Evolutionary conservation across 1,140 invertebrate species (phyloP).

Genomic region (Ganaspis sp.): DNA sequence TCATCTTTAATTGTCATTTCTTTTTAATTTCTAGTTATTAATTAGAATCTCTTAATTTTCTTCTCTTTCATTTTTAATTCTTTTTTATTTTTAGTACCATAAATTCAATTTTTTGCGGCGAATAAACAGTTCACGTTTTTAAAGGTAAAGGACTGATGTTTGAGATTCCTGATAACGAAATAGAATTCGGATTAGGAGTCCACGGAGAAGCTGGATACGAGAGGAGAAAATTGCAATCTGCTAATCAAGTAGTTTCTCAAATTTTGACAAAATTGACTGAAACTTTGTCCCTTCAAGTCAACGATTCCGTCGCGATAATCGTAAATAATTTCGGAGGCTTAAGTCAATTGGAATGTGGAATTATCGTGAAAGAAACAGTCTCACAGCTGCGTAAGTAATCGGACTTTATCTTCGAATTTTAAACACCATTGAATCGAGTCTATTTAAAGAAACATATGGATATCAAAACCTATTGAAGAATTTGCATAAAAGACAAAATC

Average conservation of each 20-base stretch:
- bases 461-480: too few relatives aligned
- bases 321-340: slow-evolving; percentile 89
- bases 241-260: slow-evolving; percentile 73
- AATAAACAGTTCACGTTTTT: slow-evolving; percentile 31
- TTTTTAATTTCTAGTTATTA: too few relatives aligned
- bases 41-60: too few relatives aligned
- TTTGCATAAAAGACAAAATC: too few relatives aligned
- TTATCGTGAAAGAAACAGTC: slow-evolving; percentile 84
- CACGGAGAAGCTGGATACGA: slow-evolving; percentile 92
- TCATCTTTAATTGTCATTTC: too few relatives aligned
- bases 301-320: slow-evolving; percentile 81
- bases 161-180: slow-evolving; percentile 80
- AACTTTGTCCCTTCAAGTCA: slow-evolving; percentile 75
- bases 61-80: too few relatives aligned
- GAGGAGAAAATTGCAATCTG: slow-evolving; percentile 79
- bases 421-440: too few relatives aligned
- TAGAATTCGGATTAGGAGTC: slow-evolving; percentile 90
- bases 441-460: too few relatives aligned
- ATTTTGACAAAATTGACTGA: slow-evolving; percentile 76
- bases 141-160: slow-evolving; percentile 80
- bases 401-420: slow-evolving; percentile 3
- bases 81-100: too few relatives aligned
- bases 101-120: too few relatives aligned
- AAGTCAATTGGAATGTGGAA: slow-evolving; percentile 86
- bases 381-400: slow-evolving; percentile 78